Evolutionary conservation across 2,797 vertebrate genomes (phyloP).

Genomic region (Cyclopterus lumpus): DNA sequence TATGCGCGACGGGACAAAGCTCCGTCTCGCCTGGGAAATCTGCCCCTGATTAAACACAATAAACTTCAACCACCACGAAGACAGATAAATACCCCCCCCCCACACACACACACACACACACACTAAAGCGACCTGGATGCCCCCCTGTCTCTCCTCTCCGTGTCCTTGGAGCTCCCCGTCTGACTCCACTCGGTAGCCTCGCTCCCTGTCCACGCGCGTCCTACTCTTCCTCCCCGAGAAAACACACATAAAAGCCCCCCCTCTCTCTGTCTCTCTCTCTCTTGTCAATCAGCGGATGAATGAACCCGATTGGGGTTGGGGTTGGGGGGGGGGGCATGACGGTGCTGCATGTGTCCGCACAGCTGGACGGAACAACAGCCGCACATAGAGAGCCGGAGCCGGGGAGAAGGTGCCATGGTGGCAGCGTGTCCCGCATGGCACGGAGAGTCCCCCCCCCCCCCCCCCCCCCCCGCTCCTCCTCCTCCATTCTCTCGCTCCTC

Average conservation of each 20-base stretch:
- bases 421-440: constrained; percentile 74
- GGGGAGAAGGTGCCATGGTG: constrained; percentile 62
- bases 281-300: background rate
- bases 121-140: constrained; percentile 29
- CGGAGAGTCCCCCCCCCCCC: background rate
- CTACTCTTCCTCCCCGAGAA: too few species aligned
- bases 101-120: too few species aligned
- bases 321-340: background rate
- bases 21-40: constrained; percentile 8
- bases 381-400: constrained; percentile 1
- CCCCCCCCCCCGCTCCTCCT: too few species aligned
- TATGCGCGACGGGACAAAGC: constrained; percentile 41
- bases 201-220: too few species aligned
- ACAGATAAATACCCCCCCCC: background rate
- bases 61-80: constrained; percentile 1
- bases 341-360: constrained; percentile 42
- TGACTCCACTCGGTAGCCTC: too few species aligned
- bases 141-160: constrained; percentile 43
- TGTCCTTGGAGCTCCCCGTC: constrained; percentile 72
- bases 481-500: too few species aligned
- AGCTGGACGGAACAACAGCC: constrained; percentile 61
- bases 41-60: background rate
- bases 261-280: too few species aligned
- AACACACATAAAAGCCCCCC: too few species aligned
- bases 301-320: background rate